Percentiles rank a stretch among this genome's conserved stretches.
phyloP scores from a whole-genome alignment of 1,140 invertebrate species.

The Plectrocnemia conspersa region DNA sequence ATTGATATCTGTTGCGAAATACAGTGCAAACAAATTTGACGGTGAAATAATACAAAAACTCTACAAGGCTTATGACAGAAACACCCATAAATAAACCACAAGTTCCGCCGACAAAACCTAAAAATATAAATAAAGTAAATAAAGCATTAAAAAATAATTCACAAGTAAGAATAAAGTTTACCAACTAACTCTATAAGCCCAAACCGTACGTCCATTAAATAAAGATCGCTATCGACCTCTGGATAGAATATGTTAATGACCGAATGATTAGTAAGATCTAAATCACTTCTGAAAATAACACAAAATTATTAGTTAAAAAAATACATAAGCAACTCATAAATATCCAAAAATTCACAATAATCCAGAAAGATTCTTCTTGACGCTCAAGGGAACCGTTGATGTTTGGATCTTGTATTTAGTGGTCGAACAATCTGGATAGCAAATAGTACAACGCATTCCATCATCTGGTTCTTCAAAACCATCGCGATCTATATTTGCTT shows the following conservation, averaged over 20 bases:
- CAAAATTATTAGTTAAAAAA: not conserved
- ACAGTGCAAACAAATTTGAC: too few species aligned
- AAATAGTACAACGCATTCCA: conserved; percentile 42
- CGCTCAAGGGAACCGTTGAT: not conserved
- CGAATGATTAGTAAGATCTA: conserved; percentile 9
- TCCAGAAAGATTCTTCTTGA: not conserved
- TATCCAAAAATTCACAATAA: conserved; percentile 6
- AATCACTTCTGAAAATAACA: not conserved
- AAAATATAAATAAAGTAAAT: too few species aligned
- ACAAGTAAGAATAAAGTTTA: too few species aligned
- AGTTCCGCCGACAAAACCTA: too few species aligned
- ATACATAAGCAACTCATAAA: not conserved
- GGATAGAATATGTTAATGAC: conserved; percentile 18
- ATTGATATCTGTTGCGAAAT: too few species aligned
- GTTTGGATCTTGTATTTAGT: conserved; percentile 38
- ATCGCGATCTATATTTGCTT: too few species aligned
- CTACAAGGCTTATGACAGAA: too few species aligned
- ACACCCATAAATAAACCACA: too few species aligned
- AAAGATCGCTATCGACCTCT: conserved; percentile 18
- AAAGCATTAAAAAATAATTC: too few species aligned
- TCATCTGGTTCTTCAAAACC: conserved; percentile 40
- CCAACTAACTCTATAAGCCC: too few species aligned
- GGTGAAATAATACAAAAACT: too few species aligned
- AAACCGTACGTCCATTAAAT: conserved; percentile 29
- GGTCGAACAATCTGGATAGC: conserved; percentile 45